Evolutionary conservation across 2,888 invertebrate genomes (phyloP), one percentile per base, ranked within the genome.

Genomic region (Agonopterix alstromeriana): DNA sequence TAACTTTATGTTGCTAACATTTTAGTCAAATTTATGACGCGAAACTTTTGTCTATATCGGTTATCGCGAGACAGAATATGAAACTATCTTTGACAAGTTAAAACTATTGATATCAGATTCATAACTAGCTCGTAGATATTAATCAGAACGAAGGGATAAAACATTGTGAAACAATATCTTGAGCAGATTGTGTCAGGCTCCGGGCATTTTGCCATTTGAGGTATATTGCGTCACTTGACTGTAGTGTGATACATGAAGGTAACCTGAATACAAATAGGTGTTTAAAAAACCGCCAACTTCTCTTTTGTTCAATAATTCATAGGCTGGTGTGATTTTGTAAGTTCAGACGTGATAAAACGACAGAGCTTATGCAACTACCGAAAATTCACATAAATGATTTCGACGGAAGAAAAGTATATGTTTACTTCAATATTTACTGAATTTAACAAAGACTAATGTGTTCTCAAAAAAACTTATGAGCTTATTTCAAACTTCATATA

Each of bases 221-320:
- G 56, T 48, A 46, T 47, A 62, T 77, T 73, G 65, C 74, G 65
- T 75, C 73, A 77, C 57, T 49, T 27, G 5, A 7, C 27, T 53
- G 51, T 46, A 54, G 58, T 56, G 61, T 61, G 61, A 65, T 70
- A 67, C 67, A 67, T 57, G 67, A 65, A 72, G 72, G 68, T 63
- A 77, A 60, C 71, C 78, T 73, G 85, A 82, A 85, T 84, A 84
- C 73, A 61, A 77, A 82, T 63, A 50, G 55, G 54, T 51, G 53
- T 50, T 66, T 63, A 62, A 68, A 72, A 70, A 70, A 58, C 55
- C 55, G 60, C 63, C 53, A 60, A 51, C 46, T 40, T 41, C 63
- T 50, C 56, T 60, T 63, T 64, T 69, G 70, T 73, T 79, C 73
- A 77, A 81, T 82, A 76, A 75, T 75, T 72, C 75, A 77, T 76